These are phyloP conservation scores for Euleptes europaea DNA, from an alignment of 2,113 vertebrate species.

Conservation along the genomic window DNA sequence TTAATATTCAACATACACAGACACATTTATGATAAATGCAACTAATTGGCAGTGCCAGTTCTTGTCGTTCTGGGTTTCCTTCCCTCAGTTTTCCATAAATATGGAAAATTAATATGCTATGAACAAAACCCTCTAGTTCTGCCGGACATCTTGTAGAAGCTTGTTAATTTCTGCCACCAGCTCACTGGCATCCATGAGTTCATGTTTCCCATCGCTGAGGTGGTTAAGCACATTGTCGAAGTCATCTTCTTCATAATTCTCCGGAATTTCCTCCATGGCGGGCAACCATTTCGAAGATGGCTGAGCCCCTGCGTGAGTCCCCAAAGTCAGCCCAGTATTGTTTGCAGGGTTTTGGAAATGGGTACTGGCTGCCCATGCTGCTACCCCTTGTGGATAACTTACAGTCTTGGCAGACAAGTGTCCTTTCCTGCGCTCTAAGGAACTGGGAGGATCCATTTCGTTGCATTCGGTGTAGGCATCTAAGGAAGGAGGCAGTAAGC, in stretches of 20 bases:
- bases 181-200: conserved; percentile 97
- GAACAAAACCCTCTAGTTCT: conserved; percentile 81
- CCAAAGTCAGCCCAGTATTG: conserved; percentile 75
- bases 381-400: conserved; percentile 89
- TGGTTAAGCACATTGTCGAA: conserved; percentile 94
- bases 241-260: conserved; percentile 97
- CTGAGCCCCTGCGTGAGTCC: conserved; percentile 83
- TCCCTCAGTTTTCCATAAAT: conserved; percentile 67
- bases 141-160: conserved; percentile 93
- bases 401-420: conserved; percentile 85
- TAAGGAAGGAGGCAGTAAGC: conserved; percentile 87
- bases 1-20: conserved; percentile 98
- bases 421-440: conserved; percentile 88
- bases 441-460: conserved; percentile 79
- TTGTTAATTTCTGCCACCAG: conserved; percentile 98
- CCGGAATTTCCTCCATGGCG: conserved; percentile 98
- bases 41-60: conserved; percentile 86
- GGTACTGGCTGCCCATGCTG: conserved; percentile 94
- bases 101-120: conserved; percentile 66
- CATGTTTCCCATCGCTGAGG: conserved; percentile 92
- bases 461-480: conserved; percentile 84
- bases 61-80: conserved; percentile 64
- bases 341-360: conserved; percentile 93
- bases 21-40: conserved; percentile 98
- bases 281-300: conserved; percentile 94